These are phyloP conservation scores for Strix occidentalis DNA, from an alignment of 2,797 vertebrate genomes.

Conservation along the genomic window DNA sequence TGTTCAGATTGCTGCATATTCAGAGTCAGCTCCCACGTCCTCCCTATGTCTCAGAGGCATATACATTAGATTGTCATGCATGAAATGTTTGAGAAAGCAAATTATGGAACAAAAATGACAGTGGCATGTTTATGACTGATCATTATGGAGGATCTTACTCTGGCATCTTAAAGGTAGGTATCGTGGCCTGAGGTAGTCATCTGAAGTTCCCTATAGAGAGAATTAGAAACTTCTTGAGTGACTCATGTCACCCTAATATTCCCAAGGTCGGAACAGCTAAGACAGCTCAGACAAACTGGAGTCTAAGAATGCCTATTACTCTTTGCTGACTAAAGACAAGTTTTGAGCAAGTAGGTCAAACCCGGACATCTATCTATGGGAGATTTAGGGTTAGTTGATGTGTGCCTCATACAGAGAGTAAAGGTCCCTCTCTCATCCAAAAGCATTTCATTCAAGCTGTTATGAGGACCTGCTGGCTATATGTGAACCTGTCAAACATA, in stretches of 20 bases:
- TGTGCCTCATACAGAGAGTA: background rate
- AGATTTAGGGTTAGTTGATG: background rate
- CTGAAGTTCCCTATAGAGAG: background rate
- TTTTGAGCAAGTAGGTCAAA: background rate
- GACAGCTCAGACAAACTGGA: background rate
- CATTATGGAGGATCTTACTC: background rate
- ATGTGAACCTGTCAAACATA: background rate
- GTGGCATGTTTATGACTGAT: background rate
- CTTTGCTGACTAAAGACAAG: background rate
- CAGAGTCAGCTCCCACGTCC: background rate
- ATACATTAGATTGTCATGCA: background rate
- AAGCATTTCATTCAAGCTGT: background rate
- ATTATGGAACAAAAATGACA: background rate
- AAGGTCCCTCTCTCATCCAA: background rate
- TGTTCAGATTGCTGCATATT: background rate
- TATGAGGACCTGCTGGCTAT: background rate
- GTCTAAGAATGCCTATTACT: background rate
- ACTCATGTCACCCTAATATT: background rate
- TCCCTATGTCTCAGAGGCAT: background rate
- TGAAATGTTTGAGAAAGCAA: background rate
- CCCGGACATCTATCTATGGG: background rate
- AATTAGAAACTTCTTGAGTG: background rate
- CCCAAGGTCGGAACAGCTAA: background rate
- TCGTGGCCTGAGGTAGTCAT: accelerated
- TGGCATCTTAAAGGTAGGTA: background rate